Conservation (phyloP, 1,140 invertebrate genomes). For the Globodera rostochiensis region DNA sequence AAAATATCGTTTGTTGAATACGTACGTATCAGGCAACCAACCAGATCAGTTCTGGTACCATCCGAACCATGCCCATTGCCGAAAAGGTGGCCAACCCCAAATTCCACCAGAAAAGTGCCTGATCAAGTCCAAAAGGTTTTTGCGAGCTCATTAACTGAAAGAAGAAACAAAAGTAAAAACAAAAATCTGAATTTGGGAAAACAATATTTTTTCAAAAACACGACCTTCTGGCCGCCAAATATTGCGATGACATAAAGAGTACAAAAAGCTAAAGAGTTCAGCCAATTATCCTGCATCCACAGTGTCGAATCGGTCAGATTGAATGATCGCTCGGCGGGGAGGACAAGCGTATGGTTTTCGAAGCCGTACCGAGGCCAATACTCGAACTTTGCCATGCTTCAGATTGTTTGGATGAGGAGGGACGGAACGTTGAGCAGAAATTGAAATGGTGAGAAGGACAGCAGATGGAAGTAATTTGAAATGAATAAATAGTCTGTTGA, state of each 20-base stretch:
- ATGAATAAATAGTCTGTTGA: background rate
- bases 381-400: slow-evolving; percentile 59
- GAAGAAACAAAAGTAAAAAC: slow-evolving; percentile 61
- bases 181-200: slow-evolving; percentile 72
- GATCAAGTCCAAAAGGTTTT: slow-evolving; percentile 67
- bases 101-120: slow-evolving; percentile 95
- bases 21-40: slow-evolving; percentile 8
- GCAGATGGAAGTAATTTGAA: background rate
- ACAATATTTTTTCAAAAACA: slow-evolving; percentile 78
- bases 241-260: slow-evolving; percentile 89
- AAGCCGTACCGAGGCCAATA: slow-evolving; percentile 60
- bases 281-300: slow-evolving; percentile 96
- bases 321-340: slow-evolving; percentile 90
- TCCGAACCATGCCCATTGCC: slow-evolving; percentile 72
- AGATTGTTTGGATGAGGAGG: background rate
- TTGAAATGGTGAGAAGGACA: background rate
- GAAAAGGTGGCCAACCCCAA: slow-evolving; percentile 85
- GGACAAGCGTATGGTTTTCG: slow-evolving; percentile 86
- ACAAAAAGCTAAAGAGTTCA: slow-evolving; percentile 75
- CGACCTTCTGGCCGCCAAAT: slow-evolving; percentile 80
- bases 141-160: slow-evolving; percentile 60
- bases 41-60: slow-evolving; percentile 64
- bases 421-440: background rate
- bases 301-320: slow-evolving; percentile 80
- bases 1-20: slow-evolving; percentile 72